Base-by-base conservation (phyloP, 2,888 invertebrate genomes). In the Seladonia tumulorum region DNA sequence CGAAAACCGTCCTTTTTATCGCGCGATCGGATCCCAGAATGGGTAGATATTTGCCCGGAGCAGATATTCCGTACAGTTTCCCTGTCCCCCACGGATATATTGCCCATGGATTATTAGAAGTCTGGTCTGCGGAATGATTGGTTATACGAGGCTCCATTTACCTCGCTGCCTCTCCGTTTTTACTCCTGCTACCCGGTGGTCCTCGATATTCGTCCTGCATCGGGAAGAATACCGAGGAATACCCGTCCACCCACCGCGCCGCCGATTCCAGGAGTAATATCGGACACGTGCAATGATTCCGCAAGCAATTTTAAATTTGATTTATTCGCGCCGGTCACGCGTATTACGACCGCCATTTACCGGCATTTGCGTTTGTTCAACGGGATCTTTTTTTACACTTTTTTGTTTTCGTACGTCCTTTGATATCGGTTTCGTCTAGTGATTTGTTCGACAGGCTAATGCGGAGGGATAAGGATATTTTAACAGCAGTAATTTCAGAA, bases 1-100 rank as follows among this genome's bases (percentile, higher is more conserved):
- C 86, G 84, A 84, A 84, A 77, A 72, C 76, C 72, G 71, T 84
- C 87, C 83, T 90, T 90, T 90, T 90, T 90, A 90, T 88, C 88
- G 89, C 81, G 70, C 86, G 88, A 90, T 89, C 87, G 85, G 68
- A 88, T 83, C 83, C 83, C 74, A 63, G 83, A 85, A 89, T 82
- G 83, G 84, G 66, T 60, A 85, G 86, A 90, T 85, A 90, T 90
- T 90, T 85, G 86, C 83, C 79, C 76, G 12, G 81, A 29, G 57
- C 88, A 71, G 85, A 87, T 86, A 86, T 86, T 83, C 80, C 87
- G 74, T 57, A 63, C 82, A 82, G 82, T 79, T 87, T 77, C 86
- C 80, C 79, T 82, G 87, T 85, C 79, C 57, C 84, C 75, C 49
- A 53, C 81, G 79, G 79, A 86, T 84, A 82, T 83, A 84, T 85